Evolutionary conservation across 2,888 invertebrate genomes (phyloP).

Genomic region (Amblyjoppa fuscipennis): DNA sequence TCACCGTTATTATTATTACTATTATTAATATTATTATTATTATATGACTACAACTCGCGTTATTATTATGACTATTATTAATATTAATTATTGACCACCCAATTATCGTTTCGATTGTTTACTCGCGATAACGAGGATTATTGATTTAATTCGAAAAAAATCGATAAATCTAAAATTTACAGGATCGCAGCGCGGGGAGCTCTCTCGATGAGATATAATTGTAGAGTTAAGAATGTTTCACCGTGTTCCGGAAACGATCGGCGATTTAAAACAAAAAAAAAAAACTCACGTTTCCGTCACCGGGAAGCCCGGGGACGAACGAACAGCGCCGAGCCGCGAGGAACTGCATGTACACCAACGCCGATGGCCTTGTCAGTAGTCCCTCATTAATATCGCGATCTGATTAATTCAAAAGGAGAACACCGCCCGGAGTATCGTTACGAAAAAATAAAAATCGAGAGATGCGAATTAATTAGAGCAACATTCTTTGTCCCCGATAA

Average conservation of each 20-base stretch:
- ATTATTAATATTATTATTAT: slow-evolving; percentile 79
- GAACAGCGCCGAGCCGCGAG: slow-evolving; percentile 7
- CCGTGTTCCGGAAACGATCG: slow-evolving; percentile 35
- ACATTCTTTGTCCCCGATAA: slow-evolving; percentile 27
- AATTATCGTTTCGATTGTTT: slow-evolving; percentile 62
- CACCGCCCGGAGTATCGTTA: neutral
- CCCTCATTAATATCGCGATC: slow-evolving; percentile 44
- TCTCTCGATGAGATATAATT: slow-evolving; percentile 52
- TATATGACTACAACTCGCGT: slow-evolving; percentile 77
- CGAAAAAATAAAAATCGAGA: neutral
- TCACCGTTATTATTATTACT: slow-evolving; percentile 72
- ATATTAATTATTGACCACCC: slow-evolving; percentile 67
- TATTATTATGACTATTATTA: slow-evolving; percentile 70
- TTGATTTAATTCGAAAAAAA: slow-evolving; percentile 33
- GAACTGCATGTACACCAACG: slow-evolving; percentile 8
- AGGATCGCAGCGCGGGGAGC: slow-evolving; percentile 37
- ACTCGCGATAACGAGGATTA: slow-evolving; percentile 48
- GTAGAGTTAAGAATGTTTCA: slow-evolving; percentile 38
- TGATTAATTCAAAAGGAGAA: neutral
- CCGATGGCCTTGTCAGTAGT: slow-evolving; percentile 39
- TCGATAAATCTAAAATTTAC: slow-evolving; percentile 28
- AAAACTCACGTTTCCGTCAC: neutral
- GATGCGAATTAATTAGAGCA: slow-evolving; percentile 14
- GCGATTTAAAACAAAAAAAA: neutral
- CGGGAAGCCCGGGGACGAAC: slow-evolving; percentile 15